Evolutionary conservation across 2,888 invertebrate genomes (phyloP), one percentile per base, ranked within the genome.

Genomic region (Pediacus dermestoides): DNA sequence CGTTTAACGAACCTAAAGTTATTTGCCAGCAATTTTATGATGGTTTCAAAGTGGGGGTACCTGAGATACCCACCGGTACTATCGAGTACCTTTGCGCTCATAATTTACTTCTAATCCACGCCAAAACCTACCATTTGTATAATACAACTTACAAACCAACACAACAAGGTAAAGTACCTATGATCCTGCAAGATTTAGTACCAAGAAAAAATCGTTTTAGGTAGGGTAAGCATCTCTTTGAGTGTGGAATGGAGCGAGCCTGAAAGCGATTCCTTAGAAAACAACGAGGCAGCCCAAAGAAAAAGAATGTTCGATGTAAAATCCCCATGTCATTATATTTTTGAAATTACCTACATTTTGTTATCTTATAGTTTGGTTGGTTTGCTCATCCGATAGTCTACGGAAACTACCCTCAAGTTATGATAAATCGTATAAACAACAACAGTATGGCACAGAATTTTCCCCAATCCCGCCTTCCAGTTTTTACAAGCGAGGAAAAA

Each of bases 71-170:
- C 11, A 9, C 9, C 12, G 78, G 77, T 0, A 58, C 73, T 15
- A 74, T 71, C 4, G 74, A 75, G 39, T 84, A 84, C 55, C 48
- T 74, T 44, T 80, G 78, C 30, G 74, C 69, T 0, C 80, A 82
- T 33, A 58, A 57, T 30, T 22, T 63, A 45, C 53, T 66, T 4
- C 42, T 42, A 41, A 69, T 76, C 1, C 78, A 78, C 54, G 72
- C 72, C 0, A 53, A 41, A 18, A 66, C 59, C 3, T 72, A 68
- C 39, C 63, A 62, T 34, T 58, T 72, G 22, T 72, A 71, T 43
- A 55, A 70, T 14, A 39, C 54, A 2, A 61, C 67, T 41, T 76
- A 70, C 50, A 63, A 63, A 30, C 1, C 45, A 0, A 31, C 16
- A 1, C 61, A 61, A 36, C 37, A 46, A 76, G 78, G 78, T 14